Evolutionary conservation across 2,797 vertebrate genomes (phyloP).

Genomic region (Pangasius djambal): DNA sequence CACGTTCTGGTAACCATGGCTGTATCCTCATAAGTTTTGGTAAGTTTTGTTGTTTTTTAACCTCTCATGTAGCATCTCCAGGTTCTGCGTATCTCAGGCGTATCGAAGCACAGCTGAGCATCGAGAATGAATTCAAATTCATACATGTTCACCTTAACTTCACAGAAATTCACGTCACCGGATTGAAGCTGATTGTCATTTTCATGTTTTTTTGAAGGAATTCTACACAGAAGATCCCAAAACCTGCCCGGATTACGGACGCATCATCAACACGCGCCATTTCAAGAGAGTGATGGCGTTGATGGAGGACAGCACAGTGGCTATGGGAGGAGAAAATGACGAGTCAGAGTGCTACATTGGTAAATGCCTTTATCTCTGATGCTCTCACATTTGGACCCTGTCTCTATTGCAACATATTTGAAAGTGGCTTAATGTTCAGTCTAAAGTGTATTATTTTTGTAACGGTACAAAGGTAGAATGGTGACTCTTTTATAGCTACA

Average conservation of each 20-base stretch:
- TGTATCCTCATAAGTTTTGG: too few relatives aligned
- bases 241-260: constrained; percentile 84
- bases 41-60: too few relatives aligned
- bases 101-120: neutral
- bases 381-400: neutral
- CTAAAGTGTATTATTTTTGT: neutral
- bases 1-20: neutral
- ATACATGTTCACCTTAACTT: neutral
- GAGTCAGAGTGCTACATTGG: constrained; percentile 86
- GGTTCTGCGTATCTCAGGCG: neutral
- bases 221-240: constrained; percentile 90
- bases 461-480: neutral
- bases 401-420: neutral
- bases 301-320: constrained; percentile 81
- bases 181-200: neutral
- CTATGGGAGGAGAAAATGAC: constrained; percentile 81
- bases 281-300: constrained; percentile 81
- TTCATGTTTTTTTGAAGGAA: constrained; percentile 72
- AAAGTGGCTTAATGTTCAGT: neutral
- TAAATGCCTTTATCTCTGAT: constrained; percentile 53
- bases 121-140: neutral
- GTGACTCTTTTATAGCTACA: neutral
- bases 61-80: too few relatives aligned
- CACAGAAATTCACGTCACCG: neutral
- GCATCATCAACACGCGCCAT: constrained; percentile 87